phyloP scores from a whole-genome alignment of 2,888 invertebrate species.

The Drosophila pseudotakahashii region DNA sequence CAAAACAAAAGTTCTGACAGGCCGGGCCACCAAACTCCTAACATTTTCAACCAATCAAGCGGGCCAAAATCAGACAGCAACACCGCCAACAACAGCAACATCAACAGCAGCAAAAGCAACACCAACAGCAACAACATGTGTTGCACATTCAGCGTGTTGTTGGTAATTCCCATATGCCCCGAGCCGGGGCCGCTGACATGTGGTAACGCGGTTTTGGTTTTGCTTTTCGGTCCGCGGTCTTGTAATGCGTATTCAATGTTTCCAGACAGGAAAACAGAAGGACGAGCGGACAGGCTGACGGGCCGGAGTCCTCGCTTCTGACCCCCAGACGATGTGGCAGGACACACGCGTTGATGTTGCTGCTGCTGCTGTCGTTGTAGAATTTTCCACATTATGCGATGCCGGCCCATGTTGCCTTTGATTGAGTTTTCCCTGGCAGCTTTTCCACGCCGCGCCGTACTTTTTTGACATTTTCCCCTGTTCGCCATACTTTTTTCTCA shows the following conservation, averaged over 20 bases:
- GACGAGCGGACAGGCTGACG: constrained; percentile 13
- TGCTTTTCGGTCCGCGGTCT: constrained; percentile 68
- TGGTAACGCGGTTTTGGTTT: constrained; percentile 79
- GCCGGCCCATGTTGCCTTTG: constrained; percentile 58
- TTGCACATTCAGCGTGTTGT: constrained; percentile 62
- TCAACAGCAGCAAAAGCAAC: constrained; percentile 22
- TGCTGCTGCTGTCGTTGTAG: constrained; percentile 39
- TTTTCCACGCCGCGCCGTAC: constrained; percentile 63
- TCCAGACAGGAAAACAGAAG: constrained; percentile 58
- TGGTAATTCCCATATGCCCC: constrained; percentile 48
- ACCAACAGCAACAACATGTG: constrained; percentile 69
- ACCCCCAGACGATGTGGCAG: constrained; percentile 70
- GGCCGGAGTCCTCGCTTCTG: constrained; percentile 54
- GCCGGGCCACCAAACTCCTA: constrained; percentile 31
- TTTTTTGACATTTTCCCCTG: constrained; percentile 69
- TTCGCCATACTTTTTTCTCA: constrained; percentile 26
- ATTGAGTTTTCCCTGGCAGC: constrained; percentile 70
- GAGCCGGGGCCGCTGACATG: constrained; percentile 67
- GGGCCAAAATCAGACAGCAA: constrained; percentile 64
- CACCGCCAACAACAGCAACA: constrained; percentile 41
- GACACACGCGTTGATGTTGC: constrained; percentile 68
- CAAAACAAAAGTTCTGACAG: constrained; percentile 58
- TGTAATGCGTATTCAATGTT: constrained; percentile 81
- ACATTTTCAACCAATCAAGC: constrained; percentile 77
- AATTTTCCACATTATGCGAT: constrained; percentile 71